Conservation (phyloP, 2,113 vertebrate species). For the Fukomys damarensis region DNA sequence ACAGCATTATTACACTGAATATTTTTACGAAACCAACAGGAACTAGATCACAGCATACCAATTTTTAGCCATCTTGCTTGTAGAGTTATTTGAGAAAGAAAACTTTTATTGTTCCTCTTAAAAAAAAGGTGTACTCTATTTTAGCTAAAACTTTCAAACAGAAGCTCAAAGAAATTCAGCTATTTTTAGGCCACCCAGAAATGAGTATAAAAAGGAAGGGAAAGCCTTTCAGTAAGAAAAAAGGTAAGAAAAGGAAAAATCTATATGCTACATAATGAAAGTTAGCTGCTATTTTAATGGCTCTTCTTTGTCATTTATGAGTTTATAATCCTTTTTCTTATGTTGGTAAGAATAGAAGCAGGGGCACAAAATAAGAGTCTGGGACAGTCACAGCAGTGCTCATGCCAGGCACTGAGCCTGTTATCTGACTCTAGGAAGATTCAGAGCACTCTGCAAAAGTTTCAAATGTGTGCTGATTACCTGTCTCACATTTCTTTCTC, state of each 20-base stretch:
- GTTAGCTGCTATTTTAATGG: neutral
- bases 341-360: conserved; percentile 22
- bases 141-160: conserved; percentile 49
- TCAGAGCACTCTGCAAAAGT: neutral
- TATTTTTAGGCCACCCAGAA: conserved; percentile 22
- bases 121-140: conserved; percentile 54
- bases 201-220: conserved; percentile 1
- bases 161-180: conserved; percentile 41
- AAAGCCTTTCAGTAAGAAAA: neutral
- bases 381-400: neutral
- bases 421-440: neutral
- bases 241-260: neutral
- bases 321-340: conserved; percentile 31
- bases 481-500: neutral
- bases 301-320: conserved; percentile 35
- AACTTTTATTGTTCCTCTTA: conserved; percentile 59
- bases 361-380: neutral
- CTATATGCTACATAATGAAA: conserved; percentile 1
- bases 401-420: neutral
- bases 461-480: neutral
- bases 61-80: conserved; percentile 27
- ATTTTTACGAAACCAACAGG: conserved; percentile 55
- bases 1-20: conserved; percentile 33
- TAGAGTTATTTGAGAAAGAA: conserved; percentile 35
- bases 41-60: conserved; percentile 57